Evolutionary conservation across 2,113 vertebrate genomes (phyloP).

Genomic region (Lepus timidus): DNA sequence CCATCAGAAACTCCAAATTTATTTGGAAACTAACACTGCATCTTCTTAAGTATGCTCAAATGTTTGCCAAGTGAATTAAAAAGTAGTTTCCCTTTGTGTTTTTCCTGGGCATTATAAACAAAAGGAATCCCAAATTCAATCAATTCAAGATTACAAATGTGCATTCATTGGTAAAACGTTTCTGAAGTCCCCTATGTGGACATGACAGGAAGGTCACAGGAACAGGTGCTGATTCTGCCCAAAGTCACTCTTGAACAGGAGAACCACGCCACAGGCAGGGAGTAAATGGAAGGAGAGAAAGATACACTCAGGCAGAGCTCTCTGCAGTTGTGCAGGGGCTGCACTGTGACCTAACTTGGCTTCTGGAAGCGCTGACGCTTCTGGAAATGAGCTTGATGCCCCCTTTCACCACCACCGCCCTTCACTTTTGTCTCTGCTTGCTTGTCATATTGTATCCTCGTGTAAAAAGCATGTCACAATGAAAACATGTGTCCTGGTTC

Average conservation of each 20-base stretch:
- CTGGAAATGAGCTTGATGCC: neutral
- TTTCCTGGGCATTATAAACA: neutral
- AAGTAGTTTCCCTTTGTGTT: neutral
- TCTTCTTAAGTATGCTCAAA: neutral
- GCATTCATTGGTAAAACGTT: neutral
- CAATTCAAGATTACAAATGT: neutral
- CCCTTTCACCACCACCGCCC: neutral
- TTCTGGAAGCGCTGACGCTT: neutral
- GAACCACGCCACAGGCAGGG: neutral
- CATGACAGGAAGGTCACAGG: neutral
- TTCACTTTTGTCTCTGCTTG: neutral
- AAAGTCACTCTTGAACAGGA: slow-evolving; percentile 8
- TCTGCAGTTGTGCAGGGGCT: neutral
- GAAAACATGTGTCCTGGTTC: neutral
- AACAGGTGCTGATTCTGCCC: neutral
- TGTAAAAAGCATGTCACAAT: neutral
- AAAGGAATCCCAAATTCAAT: neutral
- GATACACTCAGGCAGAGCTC: neutral
- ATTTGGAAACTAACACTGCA: neutral
- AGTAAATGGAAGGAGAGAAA: neutral
- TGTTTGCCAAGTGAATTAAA: neutral
- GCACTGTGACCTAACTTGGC: neutral
- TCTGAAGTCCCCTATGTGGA: neutral
- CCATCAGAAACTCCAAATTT: neutral
- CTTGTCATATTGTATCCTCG: neutral